Evolutionary conservation across 2,797 vertebrate species (phyloP).

Genomic region (Coluber constrictor): DNA sequence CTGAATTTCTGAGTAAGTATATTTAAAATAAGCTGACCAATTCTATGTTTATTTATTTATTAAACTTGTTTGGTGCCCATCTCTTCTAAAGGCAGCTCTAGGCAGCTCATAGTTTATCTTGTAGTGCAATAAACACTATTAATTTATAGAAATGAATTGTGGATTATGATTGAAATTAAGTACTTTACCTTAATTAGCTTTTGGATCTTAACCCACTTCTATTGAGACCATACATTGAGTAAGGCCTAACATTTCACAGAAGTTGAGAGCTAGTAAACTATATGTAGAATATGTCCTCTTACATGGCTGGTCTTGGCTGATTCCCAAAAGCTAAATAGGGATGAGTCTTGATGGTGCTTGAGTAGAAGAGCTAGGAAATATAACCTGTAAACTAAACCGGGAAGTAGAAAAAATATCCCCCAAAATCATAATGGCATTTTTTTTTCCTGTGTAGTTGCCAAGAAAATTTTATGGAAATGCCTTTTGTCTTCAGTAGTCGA

Average conservation of each 20-base stretch:
- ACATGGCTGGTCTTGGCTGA: background rate
- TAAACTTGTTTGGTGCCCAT: background rate
- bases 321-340: background rate
- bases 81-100: background rate
- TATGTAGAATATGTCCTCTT: background rate
- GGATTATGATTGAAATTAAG: background rate
- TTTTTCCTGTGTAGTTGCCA: background rate
- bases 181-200: background rate
- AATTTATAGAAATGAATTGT: background rate
- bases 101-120: background rate
- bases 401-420: background rate
- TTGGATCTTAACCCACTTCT: background rate
- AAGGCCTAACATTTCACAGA: background rate
- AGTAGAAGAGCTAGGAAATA: background rate
- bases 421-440: background rate
- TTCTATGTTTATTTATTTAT: background rate
- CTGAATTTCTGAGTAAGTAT: background rate
- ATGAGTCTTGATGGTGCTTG: background rate
- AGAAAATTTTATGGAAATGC: background rate
- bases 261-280: background rate
- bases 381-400: background rate
- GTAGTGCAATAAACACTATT: background rate
- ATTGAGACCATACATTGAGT: background rate
- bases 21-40: background rate
- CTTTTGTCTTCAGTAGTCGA: background rate